A percentile compares a stretch with the other conserved stretches of the same genome.
phyloP scores from a whole-genome alignment of 1,140 invertebrate species.

The Anthonomus grandis region DNA sequence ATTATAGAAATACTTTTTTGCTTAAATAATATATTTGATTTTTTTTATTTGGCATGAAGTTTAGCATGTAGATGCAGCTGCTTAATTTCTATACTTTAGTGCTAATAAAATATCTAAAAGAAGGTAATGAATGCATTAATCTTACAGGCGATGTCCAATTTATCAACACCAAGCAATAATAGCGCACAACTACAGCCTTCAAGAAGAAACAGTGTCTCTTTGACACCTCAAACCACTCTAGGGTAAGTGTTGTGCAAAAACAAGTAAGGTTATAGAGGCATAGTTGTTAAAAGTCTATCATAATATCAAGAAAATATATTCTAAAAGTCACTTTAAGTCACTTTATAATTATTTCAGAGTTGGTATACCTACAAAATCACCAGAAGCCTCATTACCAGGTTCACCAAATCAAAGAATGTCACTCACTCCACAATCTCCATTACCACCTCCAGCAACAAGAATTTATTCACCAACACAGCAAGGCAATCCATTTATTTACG shows the following conservation, averaged over 20 bases:
- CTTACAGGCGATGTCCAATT: conserved; percentile 68
- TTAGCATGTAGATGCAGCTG: no score
- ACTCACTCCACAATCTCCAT: conserved; percentile 32
- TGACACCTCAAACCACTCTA: conserved; percentile 47
- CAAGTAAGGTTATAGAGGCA: no score
- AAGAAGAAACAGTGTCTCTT: conserved; percentile 62
- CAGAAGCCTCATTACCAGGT: conserved; percentile 29
- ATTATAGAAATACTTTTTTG: no score
- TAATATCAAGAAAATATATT: no score
- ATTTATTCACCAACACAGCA: conserved; percentile 30
- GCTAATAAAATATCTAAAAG: no score
- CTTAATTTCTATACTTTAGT: no score
- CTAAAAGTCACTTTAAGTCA: no score
- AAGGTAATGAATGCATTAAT: no score
- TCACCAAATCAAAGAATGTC: conserved; percentile 47
- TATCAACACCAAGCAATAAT: conserved; percentile 57
- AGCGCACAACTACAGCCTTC: conserved; percentile 58
- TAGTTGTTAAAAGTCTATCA: no score
- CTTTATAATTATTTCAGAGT: no score
- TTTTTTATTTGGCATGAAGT: no score
- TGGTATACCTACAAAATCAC: conserved; percentile 12
- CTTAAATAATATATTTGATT: no score
- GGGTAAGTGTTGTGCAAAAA: conserved; percentile 50
- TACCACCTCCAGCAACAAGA: conserved; percentile 30
- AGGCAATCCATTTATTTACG: conserved; percentile 85